Conservation (phyloP, 35 echinoderm and acorn worm genomes). For the Diadema setosum region DNA sequence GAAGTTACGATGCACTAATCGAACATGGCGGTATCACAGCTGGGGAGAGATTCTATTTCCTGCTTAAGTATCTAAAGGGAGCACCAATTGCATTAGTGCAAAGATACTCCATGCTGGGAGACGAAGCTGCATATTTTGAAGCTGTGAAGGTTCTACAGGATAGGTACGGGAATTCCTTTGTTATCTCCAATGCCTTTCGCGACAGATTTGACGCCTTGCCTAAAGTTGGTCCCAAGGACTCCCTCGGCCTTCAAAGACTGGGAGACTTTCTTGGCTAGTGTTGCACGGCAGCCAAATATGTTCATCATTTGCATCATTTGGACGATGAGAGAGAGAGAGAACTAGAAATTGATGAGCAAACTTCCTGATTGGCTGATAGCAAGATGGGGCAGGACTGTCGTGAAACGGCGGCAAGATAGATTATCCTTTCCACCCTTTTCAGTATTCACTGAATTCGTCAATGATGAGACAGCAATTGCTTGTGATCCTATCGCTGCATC, state of each 20-base stretch:
- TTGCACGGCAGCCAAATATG: conserved; percentile 17
- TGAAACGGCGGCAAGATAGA: not conserved
- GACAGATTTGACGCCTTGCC: not conserved
- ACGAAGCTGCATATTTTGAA: not conserved
- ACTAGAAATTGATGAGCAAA: conserved; percentile 56
- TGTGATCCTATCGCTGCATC: conserved; percentile 48
- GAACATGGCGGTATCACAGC: not conserved
- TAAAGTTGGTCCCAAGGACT: not conserved
- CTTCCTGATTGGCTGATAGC: conserved; percentile 46
- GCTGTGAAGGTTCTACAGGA: not conserved
- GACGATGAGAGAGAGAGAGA: conserved; percentile 68
- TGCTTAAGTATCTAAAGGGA: not conserved
- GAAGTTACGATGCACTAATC: not conserved
- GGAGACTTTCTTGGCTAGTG: conserved; percentile 52
- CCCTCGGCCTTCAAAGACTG: conserved; percentile 27
- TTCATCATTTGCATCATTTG: not conserved
- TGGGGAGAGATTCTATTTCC: not conserved
- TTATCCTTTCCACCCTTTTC: conserved; percentile 33
- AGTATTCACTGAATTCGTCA: conserved; percentile 43
- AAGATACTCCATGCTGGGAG: not conserved
- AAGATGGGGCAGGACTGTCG: conserved; percentile 29
- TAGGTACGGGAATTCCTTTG: not conserved
- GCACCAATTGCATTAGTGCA: not conserved
- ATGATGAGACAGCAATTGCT: conserved; percentile 30
- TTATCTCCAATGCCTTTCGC: not conserved